Evolutionary conservation across 2,113 vertebrate genomes (phyloP).

Genomic region (Prochilodus magdalenae): DNA sequence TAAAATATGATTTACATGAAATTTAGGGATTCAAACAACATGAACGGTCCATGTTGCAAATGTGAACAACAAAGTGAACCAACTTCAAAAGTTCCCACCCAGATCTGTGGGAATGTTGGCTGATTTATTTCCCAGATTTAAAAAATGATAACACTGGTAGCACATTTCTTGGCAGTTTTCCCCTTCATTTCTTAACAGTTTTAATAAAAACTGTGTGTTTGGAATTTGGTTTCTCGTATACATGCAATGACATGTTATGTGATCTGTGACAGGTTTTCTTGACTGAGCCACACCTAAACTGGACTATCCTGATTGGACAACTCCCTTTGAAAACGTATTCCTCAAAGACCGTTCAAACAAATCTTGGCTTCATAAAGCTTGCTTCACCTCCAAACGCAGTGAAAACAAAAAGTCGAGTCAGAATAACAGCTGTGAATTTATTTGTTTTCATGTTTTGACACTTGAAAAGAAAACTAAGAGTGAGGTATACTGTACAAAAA

Average conservation of each 20-base stretch:
- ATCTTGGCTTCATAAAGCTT: neutral
- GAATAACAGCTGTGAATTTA: neutral
- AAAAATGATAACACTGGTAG: neutral
- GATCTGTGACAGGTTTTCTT: neutral
- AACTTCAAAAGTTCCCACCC: too few relatives aligned
- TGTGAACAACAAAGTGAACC: too few relatives aligned
- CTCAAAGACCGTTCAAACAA: neutral
- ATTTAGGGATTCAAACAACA: too few relatives aligned
- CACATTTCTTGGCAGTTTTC: neutral
- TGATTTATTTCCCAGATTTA: neutral
- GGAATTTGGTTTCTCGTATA: neutral
- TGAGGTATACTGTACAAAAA: constrained; percentile 52
- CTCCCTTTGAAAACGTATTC: constrained; percentile 31
- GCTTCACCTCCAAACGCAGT: neutral
- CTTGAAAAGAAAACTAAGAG: constrained; percentile 25
- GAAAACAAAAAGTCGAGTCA: neutral
- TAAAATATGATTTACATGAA: too few relatives aligned
- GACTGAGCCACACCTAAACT: constrained; percentile 67
- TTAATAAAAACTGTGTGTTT: constrained; percentile 18
- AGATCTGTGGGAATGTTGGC: too few relatives aligned
- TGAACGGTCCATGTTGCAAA: too few relatives aligned
- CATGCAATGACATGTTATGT: neutral
- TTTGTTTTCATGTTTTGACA: neutral
- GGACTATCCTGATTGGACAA: constrained; percentile 60
- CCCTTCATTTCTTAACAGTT: neutral